Percentiles rank a stretch among this genome's conserved stretches.
phyloP scores from a whole-genome alignment of 92 coral and sea anemone species.

The Phenganax marumi region DNA sequence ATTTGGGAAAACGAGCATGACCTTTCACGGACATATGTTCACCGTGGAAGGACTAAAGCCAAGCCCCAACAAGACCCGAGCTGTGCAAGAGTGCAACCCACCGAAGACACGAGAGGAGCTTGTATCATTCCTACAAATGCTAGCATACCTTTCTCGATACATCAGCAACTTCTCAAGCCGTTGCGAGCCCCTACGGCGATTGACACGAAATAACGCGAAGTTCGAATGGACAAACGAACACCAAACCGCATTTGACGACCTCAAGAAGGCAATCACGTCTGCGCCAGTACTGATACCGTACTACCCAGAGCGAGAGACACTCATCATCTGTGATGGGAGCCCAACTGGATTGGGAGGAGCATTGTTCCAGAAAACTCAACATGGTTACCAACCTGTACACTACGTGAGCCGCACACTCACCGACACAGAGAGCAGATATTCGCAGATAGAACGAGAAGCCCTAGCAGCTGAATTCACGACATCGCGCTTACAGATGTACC shows the following conservation, averaged over 20 bases:
- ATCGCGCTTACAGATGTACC: no score
- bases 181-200: no score
- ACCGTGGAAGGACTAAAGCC: constrained; percentile 53
- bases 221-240: no score
- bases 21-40: constrained; percentile 55
- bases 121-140: constrained; percentile 57
- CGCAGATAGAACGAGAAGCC: no score
- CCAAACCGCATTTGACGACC: constrained; percentile 35
- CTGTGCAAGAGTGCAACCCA: constrained; percentile 47
- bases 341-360: constrained; percentile 58
- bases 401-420: no score
- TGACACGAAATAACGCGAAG: no score
- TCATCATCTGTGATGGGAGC: constrained; percentile 56
- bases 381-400: no score
- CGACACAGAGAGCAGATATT: no score
- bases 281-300: constrained; percentile 47
- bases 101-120: constrained; percentile 57
- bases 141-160: constrained; percentile 57
- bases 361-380: constrained; percentile 46
- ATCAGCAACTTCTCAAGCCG: constrained; percentile 53
- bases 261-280: constrained; percentile 43
- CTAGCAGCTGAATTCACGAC: no score
- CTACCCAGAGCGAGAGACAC: constrained; percentile 49
- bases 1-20: constrained; percentile 52
- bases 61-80: constrained; percentile 52